Evolutionary conservation across 2,888 invertebrate genomes (phyloP).

Genomic region (Diarsia mendica): DNA sequence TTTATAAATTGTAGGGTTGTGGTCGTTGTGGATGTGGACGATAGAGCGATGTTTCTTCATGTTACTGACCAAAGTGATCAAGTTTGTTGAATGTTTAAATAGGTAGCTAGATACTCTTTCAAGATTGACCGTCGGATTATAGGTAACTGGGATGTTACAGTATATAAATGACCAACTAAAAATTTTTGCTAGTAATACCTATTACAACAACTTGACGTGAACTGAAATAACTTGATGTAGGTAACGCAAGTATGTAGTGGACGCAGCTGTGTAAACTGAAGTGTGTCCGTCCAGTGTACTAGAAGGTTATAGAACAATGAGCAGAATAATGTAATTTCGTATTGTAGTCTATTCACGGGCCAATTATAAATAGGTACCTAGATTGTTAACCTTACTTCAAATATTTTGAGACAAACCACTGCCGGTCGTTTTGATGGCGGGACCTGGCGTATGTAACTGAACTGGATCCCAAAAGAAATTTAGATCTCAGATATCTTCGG

Average conservation of each 20-base stretch:
- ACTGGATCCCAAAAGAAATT: not conserved
- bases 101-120: slow-evolving; percentile 13
- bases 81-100: slow-evolving; percentile 35
- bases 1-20: slow-evolving; percentile 32
- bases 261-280: slow-evolving; percentile 39
- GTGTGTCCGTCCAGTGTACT: not conserved
- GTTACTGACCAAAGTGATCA: slow-evolving; percentile 42
- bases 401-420: not conserved
- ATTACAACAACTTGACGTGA: not conserved
- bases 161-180: not conserved
- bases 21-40: no score
- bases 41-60: slow-evolving; percentile 3
- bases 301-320: slow-evolving; percentile 9
- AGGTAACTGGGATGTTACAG: slow-evolving; percentile 9
- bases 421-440: not conserved
- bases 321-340: slow-evolving; percentile 12
- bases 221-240: not conserved
- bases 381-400: not conserved
- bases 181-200: not conserved
- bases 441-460: not conserved
- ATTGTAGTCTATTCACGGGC: not conserved
- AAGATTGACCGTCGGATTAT: slow-evolving; percentile 1
- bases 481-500: not conserved
- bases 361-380: slow-evolving; percentile 12
- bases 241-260: not conserved